Percentiles rank a stretch among this genome's conserved stretches.
phyloP scores from a whole-genome alignment of 2,888 invertebrate species.

The Blastobasis adustella region DNA sequence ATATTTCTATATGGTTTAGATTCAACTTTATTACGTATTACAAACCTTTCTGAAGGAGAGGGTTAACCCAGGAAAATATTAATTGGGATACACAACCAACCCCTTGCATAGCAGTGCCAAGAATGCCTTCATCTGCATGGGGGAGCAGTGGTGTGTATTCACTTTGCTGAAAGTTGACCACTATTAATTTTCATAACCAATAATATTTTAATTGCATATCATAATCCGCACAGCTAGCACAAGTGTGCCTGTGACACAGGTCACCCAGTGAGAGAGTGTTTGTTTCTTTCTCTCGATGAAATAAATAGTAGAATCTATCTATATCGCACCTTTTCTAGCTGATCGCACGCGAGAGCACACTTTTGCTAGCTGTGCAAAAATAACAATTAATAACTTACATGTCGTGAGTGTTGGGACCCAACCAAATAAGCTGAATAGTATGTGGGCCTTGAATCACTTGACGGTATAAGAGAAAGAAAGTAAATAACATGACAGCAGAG shows the following conservation, averaged over 20 bases:
- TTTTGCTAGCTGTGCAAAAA: background rate
- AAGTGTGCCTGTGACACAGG: too few relatives aligned
- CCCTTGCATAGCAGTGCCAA: slow-evolving; percentile 90
- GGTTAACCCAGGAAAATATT: slow-evolving; percentile 91
- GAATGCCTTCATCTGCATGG: slow-evolving; percentile 79
- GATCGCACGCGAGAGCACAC: too few relatives aligned
- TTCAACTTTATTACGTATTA: background rate
- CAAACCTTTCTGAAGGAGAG: slow-evolving; percentile 84
- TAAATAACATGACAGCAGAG: slow-evolving; percentile 81
- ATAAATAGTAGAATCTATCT: too few relatives aligned
- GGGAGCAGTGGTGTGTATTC: slow-evolving; percentile 79
- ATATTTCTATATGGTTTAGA: background rate
- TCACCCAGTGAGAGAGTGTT: too few relatives aligned
- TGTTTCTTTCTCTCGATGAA: background rate
- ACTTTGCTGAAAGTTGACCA: slow-evolving; percentile 40
- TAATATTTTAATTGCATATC: too few relatives aligned
- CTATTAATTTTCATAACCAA: too few relatives aligned
- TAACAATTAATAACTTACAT: slow-evolving; percentile 40
- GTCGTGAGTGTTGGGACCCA: slow-evolving; percentile 65
- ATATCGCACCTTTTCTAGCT: too few relatives aligned
- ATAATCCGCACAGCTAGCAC: slow-evolving; percentile 14
- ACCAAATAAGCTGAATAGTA: slow-evolving; percentile 64
- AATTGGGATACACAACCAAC: slow-evolving; percentile 81
- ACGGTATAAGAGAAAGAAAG: slow-evolving; percentile 81
- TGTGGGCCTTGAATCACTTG: slow-evolving; percentile 61